Conservation (phyloP, 2,888 invertebrate genomes). For the Drosophila borealis region DNA sequence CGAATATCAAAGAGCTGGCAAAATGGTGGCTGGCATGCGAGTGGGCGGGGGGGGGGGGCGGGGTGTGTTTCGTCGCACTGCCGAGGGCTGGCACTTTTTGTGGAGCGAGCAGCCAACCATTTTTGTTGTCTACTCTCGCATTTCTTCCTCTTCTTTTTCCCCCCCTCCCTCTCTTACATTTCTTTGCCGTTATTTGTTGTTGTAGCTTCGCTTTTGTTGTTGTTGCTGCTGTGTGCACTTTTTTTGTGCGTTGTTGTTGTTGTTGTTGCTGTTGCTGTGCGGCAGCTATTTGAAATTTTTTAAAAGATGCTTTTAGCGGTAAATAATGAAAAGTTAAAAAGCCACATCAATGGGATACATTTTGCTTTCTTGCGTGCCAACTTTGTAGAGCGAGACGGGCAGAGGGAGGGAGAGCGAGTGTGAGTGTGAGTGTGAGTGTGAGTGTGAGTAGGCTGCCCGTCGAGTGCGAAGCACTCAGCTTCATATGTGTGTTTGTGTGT, state of each 20-base stretch:
- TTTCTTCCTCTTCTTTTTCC: slow-evolving; percentile 16
- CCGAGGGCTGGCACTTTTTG: slow-evolving; percentile 56
- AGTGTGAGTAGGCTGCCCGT: not conserved
- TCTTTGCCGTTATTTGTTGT: slow-evolving; percentile 2
- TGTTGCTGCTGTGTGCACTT: slow-evolving; percentile 16
- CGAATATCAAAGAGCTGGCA: slow-evolving; percentile 75
- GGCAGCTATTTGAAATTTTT: slow-evolving; percentile 82
- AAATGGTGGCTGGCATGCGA: slow-evolving; percentile 61
- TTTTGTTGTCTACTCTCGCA: slow-evolving; percentile 53
- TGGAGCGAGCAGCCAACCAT: slow-evolving; percentile 62
- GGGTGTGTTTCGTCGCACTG: too few species aligned
- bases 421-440: not conserved
- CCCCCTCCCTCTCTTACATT: too few species aligned
- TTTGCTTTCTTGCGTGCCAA: slow-evolving; percentile 49
- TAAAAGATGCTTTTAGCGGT: slow-evolving; percentile 85
- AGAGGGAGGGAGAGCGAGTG: not conserved
- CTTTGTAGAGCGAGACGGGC: slow-evolving; percentile 2
- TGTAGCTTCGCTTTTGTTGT: slow-evolving; percentile 1
- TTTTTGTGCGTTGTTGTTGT: slow-evolving; percentile 15
- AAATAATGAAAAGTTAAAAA: slow-evolving; percentile 86
- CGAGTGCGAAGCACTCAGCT: slow-evolving; percentile 12
- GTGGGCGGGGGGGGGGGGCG: not conserved
- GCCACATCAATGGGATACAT: slow-evolving; percentile 84
- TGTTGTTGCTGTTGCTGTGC: slow-evolving; percentile 44
- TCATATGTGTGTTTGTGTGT: slow-evolving; percentile 8